Base-by-base conservation (phyloP, 2,888 invertebrate genomes). In the Apamea monoglypha region DNA sequence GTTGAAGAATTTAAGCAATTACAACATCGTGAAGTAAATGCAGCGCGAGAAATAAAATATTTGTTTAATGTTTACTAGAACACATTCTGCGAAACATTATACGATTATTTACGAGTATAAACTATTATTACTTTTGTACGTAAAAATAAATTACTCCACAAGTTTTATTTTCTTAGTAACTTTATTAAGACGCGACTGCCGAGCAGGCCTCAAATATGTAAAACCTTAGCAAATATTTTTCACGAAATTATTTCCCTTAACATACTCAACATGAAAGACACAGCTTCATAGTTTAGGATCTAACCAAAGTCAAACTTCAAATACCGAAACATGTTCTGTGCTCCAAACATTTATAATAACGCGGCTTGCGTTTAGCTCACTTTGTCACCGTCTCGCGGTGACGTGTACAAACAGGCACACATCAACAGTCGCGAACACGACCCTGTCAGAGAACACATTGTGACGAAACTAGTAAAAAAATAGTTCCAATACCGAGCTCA, bases 381-480 rank as follows among this genome's bases (percentile, higher is more conserved):
- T 84, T 76, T 77, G 77, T 86, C 76, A 85, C 76, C 75, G 81
- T 86, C 79, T 68, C 61, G 47, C 7, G 18, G 68, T 64, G 84
- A 84, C 73, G 66, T 69, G 36, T 53, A 81, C 76, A 74, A 75
- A 75, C 76, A 80, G 63, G 25, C 67, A 63, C 76, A 83, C 78
- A 70, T 79, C 72, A 53, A 66, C 56, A 66, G 64, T 12, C 50
- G 69, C 29, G n/a, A 44, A 25, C 21, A 56, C 67, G 67, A 83
- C 61, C 68, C 61, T 69, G 64, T 70, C 72, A 76, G 69, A 79
- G 75, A 78, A 84, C 61, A 78, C 80, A 72, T 83, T 76, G 82
- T 82, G 86, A 88, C 85, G 85, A 88, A 89, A 82, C 84, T 77
- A 86, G 85, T 69, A 85, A 91, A 91, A 89, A 89, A 91, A 92